Conservation (phyloP, 35 echinoderm and acorn worm genomes). For the Apostichopus parvimensis region DNA sequence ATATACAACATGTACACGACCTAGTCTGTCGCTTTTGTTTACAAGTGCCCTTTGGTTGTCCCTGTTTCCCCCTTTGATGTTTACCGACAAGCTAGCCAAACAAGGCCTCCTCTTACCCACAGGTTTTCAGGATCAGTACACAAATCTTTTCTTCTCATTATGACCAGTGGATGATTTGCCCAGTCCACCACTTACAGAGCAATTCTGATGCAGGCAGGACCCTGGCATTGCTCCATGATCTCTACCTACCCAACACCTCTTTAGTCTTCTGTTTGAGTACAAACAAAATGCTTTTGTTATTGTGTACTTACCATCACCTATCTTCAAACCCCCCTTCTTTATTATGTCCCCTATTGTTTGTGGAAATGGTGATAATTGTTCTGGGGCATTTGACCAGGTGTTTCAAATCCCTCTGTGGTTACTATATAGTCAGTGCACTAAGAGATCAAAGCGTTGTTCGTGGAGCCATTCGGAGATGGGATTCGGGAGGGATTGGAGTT, state of each 20-base stretch:
- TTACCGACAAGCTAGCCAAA: conserved; percentile 35
- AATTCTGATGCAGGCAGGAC: neutral
- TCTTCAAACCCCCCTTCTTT: neutral
- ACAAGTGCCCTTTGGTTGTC: neutral
- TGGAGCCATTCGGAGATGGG: neutral
- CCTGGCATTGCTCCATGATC: neutral
- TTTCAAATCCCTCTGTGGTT: conserved; percentile 36
- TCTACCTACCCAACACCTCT: neutral
- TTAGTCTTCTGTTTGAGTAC: neutral
- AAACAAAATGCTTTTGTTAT: conserved; percentile 25
- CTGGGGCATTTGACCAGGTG: conserved; percentile 35
- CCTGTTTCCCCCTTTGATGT: neutral
- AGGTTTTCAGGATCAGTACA: neutral
- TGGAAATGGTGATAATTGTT: conserved; percentile 31
- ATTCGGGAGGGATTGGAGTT: neutral
- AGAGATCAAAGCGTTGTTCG: neutral
- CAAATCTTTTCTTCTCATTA: neutral
- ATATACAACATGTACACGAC: too few relatives aligned
- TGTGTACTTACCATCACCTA: conserved; percentile 29
- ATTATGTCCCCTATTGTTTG: neutral
- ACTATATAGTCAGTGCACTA: neutral
- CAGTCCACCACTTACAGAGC: neutral
- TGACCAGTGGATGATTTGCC: neutral
- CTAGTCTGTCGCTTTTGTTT: neutral
- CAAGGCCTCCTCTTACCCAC: neutral